Conservation (phyloP, 2,113 vertebrate species). For the Diphyllodes magnificus region DNA sequence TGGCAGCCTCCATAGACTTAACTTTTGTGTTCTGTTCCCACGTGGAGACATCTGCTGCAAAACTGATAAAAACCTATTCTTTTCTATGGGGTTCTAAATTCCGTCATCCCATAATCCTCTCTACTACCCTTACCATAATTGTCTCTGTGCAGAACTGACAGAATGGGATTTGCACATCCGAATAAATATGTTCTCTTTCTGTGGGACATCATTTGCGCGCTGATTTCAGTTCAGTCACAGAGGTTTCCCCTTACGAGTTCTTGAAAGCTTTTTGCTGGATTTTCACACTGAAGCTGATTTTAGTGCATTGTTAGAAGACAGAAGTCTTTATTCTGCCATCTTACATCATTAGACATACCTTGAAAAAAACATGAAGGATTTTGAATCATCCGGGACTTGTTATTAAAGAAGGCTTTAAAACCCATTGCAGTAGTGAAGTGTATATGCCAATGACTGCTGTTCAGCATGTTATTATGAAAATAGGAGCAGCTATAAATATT, state of each 20-base stretch:
- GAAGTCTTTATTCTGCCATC: background rate
- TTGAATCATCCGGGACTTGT: background rate
- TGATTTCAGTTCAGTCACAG: background rate
- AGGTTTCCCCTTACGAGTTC: background rate
- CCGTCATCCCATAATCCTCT: background rate
- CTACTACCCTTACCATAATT: background rate
- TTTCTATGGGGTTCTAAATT: background rate
- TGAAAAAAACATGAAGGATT: constrained; percentile 18
- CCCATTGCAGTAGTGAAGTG: background rate
- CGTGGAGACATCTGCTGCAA: background rate
- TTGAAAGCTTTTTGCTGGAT: background rate
- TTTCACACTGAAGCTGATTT: background rate
- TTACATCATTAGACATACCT: background rate
- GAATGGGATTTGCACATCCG: background rate
- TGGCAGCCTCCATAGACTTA: background rate
- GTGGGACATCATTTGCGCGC: background rate
- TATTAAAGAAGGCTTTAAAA: background rate
- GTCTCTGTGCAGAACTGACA: background rate
- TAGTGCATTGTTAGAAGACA: background rate
- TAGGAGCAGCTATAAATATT: background rate
- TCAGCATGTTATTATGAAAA: background rate
- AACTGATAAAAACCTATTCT: constrained; percentile 7
- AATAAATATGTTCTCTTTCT: background rate
- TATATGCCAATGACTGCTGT: background rate
- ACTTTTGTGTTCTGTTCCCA: background rate